These are phyloP conservation scores for Hypocryptadius cinnamomeus DNA, from an alignment of 2,113 vertebrate genomes.

Conservation along the genomic window DNA sequence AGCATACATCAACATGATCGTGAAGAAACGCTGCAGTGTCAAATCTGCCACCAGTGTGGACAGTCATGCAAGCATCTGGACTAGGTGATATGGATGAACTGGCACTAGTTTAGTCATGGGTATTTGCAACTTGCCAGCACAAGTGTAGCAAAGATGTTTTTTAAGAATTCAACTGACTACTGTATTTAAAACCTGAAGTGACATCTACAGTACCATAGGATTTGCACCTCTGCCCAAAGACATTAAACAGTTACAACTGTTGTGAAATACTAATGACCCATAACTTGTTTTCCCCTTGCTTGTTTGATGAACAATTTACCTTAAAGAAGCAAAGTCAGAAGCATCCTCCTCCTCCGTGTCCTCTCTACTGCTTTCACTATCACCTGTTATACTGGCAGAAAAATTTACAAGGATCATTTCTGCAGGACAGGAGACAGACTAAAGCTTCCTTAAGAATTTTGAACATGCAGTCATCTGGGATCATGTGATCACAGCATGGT, in stretches of 20 bases:
- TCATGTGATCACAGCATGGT: not conserved
- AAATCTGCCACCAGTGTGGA: constrained; percentile 75
- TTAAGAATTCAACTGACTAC: constrained; percentile 30
- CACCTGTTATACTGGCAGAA: not conserved
- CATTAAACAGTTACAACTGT: not conserved
- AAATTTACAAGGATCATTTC: not conserved
- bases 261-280: not conserved
- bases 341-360: not conserved
- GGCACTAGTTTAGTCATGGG: not conserved
- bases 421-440: not conserved
- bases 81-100: constrained; percentile 68
- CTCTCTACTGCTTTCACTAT: constrained; percentile 6
- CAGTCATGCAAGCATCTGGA: constrained; percentile 80
- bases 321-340: constrained; percentile 25
- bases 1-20: constrained; percentile 93
- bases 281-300: not conserved
- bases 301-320: not conserved
- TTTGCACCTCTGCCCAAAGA: constrained; percentile 38
- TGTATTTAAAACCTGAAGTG: not conserved
- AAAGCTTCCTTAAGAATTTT: not conserved
- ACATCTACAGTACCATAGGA: not conserved
- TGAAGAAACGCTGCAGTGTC: constrained; percentile 89
- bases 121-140: constrained; percentile 52
- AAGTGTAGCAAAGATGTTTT: constrained; percentile 60
- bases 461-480: not conserved